These are phyloP conservation scores for Matsumurasca onukii DNA, from an alignment of 1,140 invertebrate species.

Conservation along the genomic window DNA sequence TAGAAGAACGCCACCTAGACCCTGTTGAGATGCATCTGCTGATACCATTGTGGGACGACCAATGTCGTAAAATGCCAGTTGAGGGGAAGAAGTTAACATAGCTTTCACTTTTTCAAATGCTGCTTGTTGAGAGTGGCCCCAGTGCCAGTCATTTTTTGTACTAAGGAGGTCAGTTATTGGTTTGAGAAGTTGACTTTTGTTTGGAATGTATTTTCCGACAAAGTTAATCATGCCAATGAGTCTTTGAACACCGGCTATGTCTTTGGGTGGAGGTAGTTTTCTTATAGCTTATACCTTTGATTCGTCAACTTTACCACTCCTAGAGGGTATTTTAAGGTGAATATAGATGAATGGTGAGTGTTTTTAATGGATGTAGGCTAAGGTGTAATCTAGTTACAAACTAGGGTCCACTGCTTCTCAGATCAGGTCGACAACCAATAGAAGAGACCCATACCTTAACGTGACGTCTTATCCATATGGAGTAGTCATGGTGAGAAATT, in stretches of 20 bases:
- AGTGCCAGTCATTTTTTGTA: neutral
- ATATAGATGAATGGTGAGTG: no score
- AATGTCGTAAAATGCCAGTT: neutral
- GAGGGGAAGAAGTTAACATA: neutral
- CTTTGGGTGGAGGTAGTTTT: neutral
- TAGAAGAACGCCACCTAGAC: neutral
- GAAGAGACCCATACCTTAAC: no score
- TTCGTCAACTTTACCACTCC: no score
- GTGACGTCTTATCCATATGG: no score
- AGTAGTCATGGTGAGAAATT: no score
- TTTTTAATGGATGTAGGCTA: no score
- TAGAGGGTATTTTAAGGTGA: no score
- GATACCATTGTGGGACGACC: neutral
- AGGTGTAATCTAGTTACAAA: no score
- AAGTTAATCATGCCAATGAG: neutral
- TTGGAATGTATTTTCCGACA: conserved; percentile 1
- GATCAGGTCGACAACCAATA: no score
- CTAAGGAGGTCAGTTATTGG: neutral
- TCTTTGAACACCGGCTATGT: neutral
- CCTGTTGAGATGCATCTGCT: neutral
- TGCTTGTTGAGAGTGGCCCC: neutral
- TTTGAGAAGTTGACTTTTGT: neutral
- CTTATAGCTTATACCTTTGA: neutral
- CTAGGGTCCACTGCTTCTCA: no score
- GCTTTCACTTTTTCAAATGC: neutral